Percentiles rank a stretch among this genome's conserved stretches.
These are phyloP conservation scores for Helogale parvula DNA, from an alignment of 2,113 vertebrate genomes.

Conservation along the genomic window DNA sequence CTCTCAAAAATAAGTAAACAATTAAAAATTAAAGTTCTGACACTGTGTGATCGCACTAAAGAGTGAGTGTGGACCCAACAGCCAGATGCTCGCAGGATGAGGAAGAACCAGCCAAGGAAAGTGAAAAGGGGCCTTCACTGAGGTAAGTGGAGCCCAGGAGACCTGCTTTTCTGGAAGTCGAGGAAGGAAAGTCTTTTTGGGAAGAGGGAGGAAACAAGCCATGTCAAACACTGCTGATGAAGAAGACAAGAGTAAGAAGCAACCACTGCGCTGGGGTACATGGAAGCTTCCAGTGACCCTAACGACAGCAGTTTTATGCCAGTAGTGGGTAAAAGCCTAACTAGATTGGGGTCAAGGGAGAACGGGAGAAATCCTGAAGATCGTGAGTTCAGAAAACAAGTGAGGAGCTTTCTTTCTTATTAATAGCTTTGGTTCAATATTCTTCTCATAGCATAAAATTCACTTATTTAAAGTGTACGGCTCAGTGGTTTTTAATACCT, in stretches of 20 bases:
- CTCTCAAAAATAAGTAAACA: too few relatives aligned
- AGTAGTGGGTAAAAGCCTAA: not conserved
- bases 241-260: not conserved
- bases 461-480: not conserved
- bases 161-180: not conserved
- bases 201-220: not conserved
- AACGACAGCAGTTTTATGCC: not conserved
- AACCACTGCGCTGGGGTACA: not conserved
- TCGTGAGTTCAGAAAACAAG: not conserved
- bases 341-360: not conserved
- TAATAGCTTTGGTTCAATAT: not conserved
- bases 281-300: not conserved
- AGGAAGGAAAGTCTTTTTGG: not conserved
- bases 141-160: not conserved
- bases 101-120: not conserved
- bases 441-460: not conserved
- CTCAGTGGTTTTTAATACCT: not conserved
- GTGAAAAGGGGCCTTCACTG: not conserved
- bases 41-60: rapidly evolving
- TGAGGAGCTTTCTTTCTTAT: not conserved
- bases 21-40: not conserved
- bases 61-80: not conserved
- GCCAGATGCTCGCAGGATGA: not conserved
- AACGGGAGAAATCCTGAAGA: not conserved
- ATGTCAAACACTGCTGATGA: not conserved